These are phyloP conservation scores for Chymomyza fuscimana DNA, from an alignment of 2,888 invertebrate species.

Conservation along the genomic window DNA sequence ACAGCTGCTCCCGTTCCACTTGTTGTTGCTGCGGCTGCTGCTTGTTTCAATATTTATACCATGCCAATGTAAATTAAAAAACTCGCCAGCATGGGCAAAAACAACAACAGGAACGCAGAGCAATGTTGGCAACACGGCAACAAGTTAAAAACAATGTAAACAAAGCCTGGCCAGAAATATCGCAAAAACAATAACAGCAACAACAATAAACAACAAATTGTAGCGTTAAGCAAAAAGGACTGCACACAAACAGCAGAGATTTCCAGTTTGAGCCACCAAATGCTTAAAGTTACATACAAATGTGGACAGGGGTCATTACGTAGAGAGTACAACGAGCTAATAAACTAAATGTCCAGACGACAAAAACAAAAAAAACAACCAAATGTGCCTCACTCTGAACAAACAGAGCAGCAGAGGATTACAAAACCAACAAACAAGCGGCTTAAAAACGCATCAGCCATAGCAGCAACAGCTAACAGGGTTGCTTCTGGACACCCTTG, in stretches of 20 bases:
- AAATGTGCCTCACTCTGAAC: conserved; percentile 31
- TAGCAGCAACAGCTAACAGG: background rate
- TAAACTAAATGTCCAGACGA: background rate
- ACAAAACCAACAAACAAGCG: conserved; percentile 70
- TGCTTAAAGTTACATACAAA: background rate
- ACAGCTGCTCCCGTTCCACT: background rate
- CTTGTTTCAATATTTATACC: conserved; percentile 70
- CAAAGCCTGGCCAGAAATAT: conserved; percentile 20
- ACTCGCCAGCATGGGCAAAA: conserved; percentile 6
- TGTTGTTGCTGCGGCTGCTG: conserved; percentile 35
- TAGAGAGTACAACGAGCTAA: conserved; percentile 22
- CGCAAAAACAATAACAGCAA: conserved; percentile 15
- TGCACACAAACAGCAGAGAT: conserved; percentile 14
- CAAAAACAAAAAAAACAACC: conserved; percentile 21
- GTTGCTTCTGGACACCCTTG: background rate
- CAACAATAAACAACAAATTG: conserved; percentile 27
- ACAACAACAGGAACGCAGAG: background rate
- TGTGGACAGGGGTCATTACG: background rate
- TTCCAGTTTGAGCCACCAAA: background rate
- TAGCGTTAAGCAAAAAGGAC: conserved; percentile 58
- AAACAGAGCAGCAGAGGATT: conserved; percentile 49
- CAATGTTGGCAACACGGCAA: conserved; percentile 44
- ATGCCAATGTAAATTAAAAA: conserved; percentile 73
- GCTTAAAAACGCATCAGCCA: conserved; percentile 55
- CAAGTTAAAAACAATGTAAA: conserved; percentile 66